Base-by-base conservation (phyloP, 2,797 vertebrate genomes). In the Coreius guichenoti region DNA sequence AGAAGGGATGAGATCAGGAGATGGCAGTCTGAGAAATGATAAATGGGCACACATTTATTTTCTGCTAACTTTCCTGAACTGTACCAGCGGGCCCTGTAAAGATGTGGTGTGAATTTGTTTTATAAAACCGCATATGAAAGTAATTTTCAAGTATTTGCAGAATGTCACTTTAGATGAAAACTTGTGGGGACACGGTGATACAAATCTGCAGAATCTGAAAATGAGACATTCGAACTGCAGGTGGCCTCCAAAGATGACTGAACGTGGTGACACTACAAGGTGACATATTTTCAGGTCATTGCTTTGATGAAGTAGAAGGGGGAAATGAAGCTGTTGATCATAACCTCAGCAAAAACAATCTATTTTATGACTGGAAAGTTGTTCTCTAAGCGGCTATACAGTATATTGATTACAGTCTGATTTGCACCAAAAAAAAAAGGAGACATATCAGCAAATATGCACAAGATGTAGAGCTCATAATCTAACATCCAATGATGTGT, bases 251-350 rank as follows among this genome's bases (percentile, higher is more conserved):
- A 36, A 85, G 76, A 85, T 72, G 83, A 85, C 63, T 85, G 54
- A 85, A 85, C 16, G 67, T 63, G 54, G 65, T 85, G 82, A 84
- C 82, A 84, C 82, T 78, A 77, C 74, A 84, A 78, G 82, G 36
- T 84, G 83, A 85, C 76, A 85, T 85, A 61, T 80, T 85, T 89
- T 77, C 87, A 81, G 80, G 89, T 90, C 84, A 87, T 86, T 75
- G 81, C 80, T 86, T 86, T 73, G 82, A 90, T 90, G 31, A 89
- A 87, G 82, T 68, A 75, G 77, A 90, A 78, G 36, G 88, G 80
- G 92, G 17, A 73, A 80, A 73, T 63, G 29, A 70, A 31, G 67
- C 67, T 72, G 76, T 85, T 85, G 88, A 89, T 89, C 89, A 89
- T 84, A 87, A 76, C 79, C 85, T 89, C 89, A 78, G 81, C 84